phyloP scores from a whole-genome alignment of 1,140 invertebrate genomes.

The Panonychus citri region DNA sequence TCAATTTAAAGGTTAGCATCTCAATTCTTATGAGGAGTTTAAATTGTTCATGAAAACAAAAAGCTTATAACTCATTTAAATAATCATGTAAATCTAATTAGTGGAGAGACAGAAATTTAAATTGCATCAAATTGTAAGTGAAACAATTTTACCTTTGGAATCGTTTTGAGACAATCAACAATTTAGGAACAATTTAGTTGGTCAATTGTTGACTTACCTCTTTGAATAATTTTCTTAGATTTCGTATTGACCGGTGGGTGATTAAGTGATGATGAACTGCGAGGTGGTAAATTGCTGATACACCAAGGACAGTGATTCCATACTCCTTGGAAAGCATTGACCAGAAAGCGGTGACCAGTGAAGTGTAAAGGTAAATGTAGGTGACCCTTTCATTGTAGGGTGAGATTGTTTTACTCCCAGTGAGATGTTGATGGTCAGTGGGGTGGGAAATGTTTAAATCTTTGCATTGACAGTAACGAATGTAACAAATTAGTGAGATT shows the following conservation, averaged over 20 bases:
- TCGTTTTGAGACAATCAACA: no score
- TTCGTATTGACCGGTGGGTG: neutral
- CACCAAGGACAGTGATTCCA: constrained; percentile 63
- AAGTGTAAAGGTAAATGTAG: constrained; percentile 10
- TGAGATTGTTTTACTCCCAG: neutral
- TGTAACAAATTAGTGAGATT: constrained; percentile 33
- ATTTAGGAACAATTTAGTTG: no score
- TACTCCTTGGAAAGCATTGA: constrained; percentile 74
- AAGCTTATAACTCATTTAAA: no score
- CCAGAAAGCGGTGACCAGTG: constrained; percentile 13
- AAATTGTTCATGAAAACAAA: no score
- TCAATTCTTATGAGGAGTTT: no score
- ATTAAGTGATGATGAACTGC: constrained; percentile 24
- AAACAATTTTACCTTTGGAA: no score
- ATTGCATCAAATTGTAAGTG: no score
- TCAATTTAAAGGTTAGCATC: no score
- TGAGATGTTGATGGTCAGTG: neutral
- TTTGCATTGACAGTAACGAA: constrained; percentile 18
- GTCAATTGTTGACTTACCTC: neutral
- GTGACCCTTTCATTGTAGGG: neutral
- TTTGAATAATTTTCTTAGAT: neutral
- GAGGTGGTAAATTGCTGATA: constrained; percentile 56
- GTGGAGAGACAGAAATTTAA: no score
- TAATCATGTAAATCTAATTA: no score
- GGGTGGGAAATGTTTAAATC: constrained; percentile 5